Conservation (phyloP, 2,888 invertebrate species). For the Cecidostiba fungosa region DNA sequence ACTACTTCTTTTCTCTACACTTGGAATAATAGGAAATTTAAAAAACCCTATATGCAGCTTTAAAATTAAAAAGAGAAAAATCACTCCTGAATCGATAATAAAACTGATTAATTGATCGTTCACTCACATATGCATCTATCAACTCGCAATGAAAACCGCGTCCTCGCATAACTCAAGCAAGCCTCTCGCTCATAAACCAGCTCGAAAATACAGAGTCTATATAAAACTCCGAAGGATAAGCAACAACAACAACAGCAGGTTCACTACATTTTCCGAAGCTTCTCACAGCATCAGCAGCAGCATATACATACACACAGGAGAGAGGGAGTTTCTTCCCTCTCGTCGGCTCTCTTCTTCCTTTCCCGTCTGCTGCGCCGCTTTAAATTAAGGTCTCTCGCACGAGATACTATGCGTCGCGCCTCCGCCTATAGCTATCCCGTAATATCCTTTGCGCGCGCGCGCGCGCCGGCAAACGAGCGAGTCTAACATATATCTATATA, state of each 20-base stretch:
- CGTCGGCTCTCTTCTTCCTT: not conserved
- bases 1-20: not conserved
- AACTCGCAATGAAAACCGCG: not conserved
- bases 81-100: too few species aligned
- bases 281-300: not conserved
- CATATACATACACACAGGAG: not conserved
- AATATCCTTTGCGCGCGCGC: conserved; percentile 33
- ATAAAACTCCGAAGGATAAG: conserved; percentile 4
- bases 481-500: not conserved
- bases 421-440: not conserved
- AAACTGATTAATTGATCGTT: not conserved
- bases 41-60: not conserved
- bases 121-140: not conserved
- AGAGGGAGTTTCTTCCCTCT: not conserved
- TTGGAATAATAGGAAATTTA: not conserved
- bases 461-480: not conserved
- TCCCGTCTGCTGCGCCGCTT: conserved; percentile 33
- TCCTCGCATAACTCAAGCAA: not conserved
- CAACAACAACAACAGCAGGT: not conserved
- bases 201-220: not conserved
- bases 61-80: too few species aligned
- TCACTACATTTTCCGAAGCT: not conserved
- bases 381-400: conserved; percentile 58
- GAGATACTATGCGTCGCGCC: conserved; percentile 21
- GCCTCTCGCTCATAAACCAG: not conserved